Evolutionary conservation across 2,113 vertebrate genomes (phyloP).

Genomic region (Leptocoma aspasia): DNA sequence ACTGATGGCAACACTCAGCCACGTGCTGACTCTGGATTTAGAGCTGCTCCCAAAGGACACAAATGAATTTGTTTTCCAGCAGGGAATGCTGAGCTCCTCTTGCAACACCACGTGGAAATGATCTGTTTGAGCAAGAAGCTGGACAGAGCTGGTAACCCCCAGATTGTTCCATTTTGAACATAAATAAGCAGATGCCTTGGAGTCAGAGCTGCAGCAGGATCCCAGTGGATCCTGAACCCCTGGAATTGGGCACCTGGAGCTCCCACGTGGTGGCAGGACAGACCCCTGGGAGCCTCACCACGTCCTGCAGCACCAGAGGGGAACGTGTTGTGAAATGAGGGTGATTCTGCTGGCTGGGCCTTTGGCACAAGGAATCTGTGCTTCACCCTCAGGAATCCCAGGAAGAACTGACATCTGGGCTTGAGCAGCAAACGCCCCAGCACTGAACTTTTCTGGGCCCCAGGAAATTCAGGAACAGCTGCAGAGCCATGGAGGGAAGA

Average conservation of each 20-base stretch:
- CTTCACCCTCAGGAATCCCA: neutral
- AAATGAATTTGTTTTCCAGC: neutral
- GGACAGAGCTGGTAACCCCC: neutral
- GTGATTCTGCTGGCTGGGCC: neutral
- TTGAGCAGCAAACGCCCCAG: neutral
- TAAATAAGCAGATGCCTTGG: neutral
- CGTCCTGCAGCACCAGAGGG: neutral
- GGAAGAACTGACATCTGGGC: neutral
- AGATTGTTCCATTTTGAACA: neutral
- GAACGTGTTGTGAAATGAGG: neutral
- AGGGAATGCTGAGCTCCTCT: neutral
- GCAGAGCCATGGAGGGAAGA: neutral
- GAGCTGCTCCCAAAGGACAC: neutral
- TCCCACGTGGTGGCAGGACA: neutral
- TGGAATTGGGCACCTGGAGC: neutral
- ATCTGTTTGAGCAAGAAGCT: neutral
- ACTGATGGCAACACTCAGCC: neutral
- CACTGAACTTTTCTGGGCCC: neutral
- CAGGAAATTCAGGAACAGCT: neutral
- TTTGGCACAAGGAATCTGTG: neutral
- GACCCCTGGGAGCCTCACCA: neutral
- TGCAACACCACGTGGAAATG: neutral
- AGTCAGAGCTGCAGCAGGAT: neutral
- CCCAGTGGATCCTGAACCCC: accelerated
- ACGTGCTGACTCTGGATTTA: neutral